Conservation (phyloP, 2,113 vertebrate species). For the Alosa alosa region DNA sequence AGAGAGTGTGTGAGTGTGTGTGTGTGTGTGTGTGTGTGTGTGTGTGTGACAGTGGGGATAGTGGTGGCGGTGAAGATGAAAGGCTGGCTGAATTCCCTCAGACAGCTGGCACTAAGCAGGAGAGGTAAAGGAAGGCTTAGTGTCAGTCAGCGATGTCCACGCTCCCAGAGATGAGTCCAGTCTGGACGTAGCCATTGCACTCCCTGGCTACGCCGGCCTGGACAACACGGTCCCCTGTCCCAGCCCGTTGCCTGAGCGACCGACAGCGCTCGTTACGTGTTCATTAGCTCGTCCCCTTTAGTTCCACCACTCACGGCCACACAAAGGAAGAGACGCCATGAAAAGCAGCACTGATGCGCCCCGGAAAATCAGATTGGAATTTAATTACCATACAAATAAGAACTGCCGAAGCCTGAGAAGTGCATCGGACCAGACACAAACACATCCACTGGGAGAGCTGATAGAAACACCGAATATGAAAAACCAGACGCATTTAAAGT, state of each 20-base stretch:
- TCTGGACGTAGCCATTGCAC: background rate
- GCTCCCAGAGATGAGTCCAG: background rate
- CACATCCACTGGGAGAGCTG: background rate
- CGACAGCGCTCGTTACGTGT: constrained; percentile 16
- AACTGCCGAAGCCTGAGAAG: background rate
- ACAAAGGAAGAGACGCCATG: background rate
- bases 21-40: background rate
- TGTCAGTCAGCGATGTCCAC: constrained; percentile 36
- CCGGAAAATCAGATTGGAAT: constrained; percentile 9
- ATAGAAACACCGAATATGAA: background rate
- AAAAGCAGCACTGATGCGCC: background rate
- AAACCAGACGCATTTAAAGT: background rate
- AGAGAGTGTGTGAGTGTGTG: background rate
- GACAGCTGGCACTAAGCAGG: constrained; percentile 50
- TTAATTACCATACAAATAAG: constrained; percentile 9
- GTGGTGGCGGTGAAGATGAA: constrained; percentile 41
- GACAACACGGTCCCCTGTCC: too few species aligned
- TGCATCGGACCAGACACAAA: background rate
- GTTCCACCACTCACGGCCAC: constrained; percentile 12
- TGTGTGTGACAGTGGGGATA: background rate
- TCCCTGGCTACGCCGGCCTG: too few species aligned
- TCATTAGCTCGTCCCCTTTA: constrained; percentile 26
- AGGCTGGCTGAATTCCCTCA: constrained; percentile 39
- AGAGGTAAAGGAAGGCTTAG: constrained; percentile 42
- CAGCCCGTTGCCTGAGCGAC: too few species aligned